Evolutionary conservation across 2,797 vertebrate species (phyloP), one percentile per base, ranked within the genome.

Genomic region (Pseudocheirus occidentalis): DNA sequence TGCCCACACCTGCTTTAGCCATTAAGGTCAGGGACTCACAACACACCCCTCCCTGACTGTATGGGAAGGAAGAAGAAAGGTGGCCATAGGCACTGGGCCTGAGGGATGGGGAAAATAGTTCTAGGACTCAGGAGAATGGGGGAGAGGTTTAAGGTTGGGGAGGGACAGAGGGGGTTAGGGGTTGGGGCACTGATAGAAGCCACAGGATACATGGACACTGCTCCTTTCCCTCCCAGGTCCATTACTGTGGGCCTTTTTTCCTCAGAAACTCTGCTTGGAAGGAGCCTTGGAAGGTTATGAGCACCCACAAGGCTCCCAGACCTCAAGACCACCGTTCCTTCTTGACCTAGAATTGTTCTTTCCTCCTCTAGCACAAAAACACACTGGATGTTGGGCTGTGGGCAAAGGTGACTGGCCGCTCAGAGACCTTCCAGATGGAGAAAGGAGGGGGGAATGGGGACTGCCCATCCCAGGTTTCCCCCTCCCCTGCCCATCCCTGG

Each of bases 1-100:
- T 96, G 94, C 93, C 98, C 97, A 98, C 98, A 98, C 98, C 98
- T 98, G 97, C 96, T 98, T 98, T 97, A 93, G 97, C 97, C 93
- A 98, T 98, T 97, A 97, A 94, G 95, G 34, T 93, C 53, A 91
- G 95, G 28, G 92, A 92, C 91, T 95, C 95, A 90, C 18, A 7
- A 90, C 73, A 93, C 29, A 53, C 56, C 66, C 90, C n/a, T 87
- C 55, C 93, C 92, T 27, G 94, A 95, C 89, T 95, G 95, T 62
- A 28, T 93, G 94, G 95, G 89, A 31, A 53, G n/a, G 10, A 46
- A 56, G 90, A 18, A 90, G 31, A 55, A 16, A 55, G 90, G 90
- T n/a, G 29, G 90, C 28, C 5, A 54, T 2, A 29, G 90, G 53
- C 50, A 27, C 29, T 16, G 53, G 90, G 87, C 7, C 50, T 90